Base-by-base conservation (phyloP, 2,797 vertebrate genomes). In the Denticeps clupeoides region DNA sequence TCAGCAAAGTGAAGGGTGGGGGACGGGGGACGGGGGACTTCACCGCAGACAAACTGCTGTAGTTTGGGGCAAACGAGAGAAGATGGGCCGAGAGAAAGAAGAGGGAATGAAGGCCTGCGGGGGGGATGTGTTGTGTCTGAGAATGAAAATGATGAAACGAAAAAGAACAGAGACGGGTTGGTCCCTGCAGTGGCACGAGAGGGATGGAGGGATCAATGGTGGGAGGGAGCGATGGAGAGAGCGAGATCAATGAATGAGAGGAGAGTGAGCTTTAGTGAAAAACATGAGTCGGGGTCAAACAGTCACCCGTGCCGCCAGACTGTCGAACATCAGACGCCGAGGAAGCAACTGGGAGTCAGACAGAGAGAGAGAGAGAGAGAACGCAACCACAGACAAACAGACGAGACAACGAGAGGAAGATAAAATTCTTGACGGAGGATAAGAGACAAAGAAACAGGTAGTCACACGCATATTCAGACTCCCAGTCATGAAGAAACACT, bases 211-310 rank as follows among this genome's bases (percentile, higher is more conserved):
- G 49, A 52, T 60, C 44, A 52, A 55, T 38, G 24, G 25, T 25
- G 24, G 1, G 24, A 7, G 4, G 25, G 28, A 31, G 31, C 28
- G 6, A 4, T 6, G 18, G 15, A 35, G 35, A 38, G 6, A 21
- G 18, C 21, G 7, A 4, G 35, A 38, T 13, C 19, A 35, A 38
- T 19, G 38, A 22, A 25, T n/a, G 22, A 23, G 21, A 25, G 22
- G n/a, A n/a, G n/a, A n/a, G n/a, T n/a, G n/a, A n/a, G n/a, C n/a
- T n/a, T n/a, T n/a, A 3, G 40, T 18, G 15, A 28, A 35, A 21
- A 22, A 47, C 12, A 15, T 68, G 68, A 77, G 59, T 72, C 67
- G 73, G 54, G 60, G 57, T 46, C n/a, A 56, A 48, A 41, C 28
- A 53, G 58, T 42, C 41, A 61, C 16, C 35, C 18, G 7, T 64